Evolutionary conservation across 2,113 vertebrate species (phyloP).

Genomic region (Stegastes partitus): DNA sequence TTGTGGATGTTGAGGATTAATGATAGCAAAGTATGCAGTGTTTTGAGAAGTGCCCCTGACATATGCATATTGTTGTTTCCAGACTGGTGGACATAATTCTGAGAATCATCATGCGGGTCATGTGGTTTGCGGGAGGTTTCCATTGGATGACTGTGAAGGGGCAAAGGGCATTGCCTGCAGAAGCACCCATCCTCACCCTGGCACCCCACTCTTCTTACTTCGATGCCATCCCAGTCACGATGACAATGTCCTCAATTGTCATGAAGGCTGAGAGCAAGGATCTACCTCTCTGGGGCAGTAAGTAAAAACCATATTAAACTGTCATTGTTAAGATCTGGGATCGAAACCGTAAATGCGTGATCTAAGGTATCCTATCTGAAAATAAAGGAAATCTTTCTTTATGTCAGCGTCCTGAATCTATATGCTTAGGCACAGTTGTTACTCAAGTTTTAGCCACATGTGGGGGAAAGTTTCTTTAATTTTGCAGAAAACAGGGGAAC

Average conservation of each 20-base stretch:
- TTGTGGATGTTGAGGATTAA: background rate
- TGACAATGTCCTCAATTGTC: constrained; percentile 98
- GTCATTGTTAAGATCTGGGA: background rate
- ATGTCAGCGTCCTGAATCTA: too few species aligned
- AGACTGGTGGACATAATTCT: constrained; percentile 93
- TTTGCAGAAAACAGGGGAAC: too few species aligned
- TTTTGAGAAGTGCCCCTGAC: background rate
- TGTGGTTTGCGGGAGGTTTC: constrained; percentile 98
- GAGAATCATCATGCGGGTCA: constrained; percentile 93
- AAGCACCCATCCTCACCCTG: constrained; percentile 94
- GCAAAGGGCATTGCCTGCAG: constrained; percentile 87
- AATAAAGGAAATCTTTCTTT: too few species aligned
- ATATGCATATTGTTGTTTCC: constrained; percentile 49
- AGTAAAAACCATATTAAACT: constrained; percentile 74
- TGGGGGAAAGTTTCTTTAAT: too few species aligned
- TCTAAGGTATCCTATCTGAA: background rate
- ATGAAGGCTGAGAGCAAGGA: constrained; percentile 99
- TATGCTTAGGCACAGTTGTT: too few species aligned
- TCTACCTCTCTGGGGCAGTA: constrained; percentile 99
- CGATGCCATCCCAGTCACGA: constrained; percentile 97
- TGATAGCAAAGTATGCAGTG: background rate
- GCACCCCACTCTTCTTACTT: constrained; percentile 98
- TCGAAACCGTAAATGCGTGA: background rate
- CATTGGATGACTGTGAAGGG: constrained; percentile 95
- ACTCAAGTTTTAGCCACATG: too few species aligned